These are phyloP conservation scores for Tragelaphus imberbis DNA, from an alignment of 2,113 vertebrate species.

Conservation along the genomic window DNA sequence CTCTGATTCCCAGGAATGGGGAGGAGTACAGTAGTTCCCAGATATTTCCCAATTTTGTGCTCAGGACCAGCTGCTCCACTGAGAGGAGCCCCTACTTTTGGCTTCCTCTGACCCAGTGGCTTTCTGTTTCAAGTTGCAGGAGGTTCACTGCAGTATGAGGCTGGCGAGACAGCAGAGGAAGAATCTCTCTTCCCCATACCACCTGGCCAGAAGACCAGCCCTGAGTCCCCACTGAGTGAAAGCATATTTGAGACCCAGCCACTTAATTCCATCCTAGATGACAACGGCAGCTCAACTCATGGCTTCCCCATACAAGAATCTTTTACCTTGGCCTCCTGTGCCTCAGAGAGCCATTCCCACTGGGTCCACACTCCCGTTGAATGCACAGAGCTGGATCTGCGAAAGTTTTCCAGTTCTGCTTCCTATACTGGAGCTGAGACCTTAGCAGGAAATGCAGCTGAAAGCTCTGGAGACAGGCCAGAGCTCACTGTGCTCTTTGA, in stretches of 20 bases:
- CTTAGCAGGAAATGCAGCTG: background rate
- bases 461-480: background rate
- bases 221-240: constrained; percentile 59
- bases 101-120: accelerated
- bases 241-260: constrained; percentile 55
- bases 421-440: constrained; percentile 42
- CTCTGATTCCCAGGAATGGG: background rate
- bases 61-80: background rate
- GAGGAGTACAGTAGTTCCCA: background rate
- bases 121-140: constrained; percentile 63
- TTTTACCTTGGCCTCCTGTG: constrained; percentile 75
- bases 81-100: background rate
- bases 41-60: background rate
- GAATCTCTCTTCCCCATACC: constrained; percentile 63
- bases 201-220: background rate
- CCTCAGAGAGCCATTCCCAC: constrained; percentile 74
- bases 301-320: constrained; percentile 47
- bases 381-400: constrained; percentile 86
- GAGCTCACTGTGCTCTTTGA: background rate
- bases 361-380: constrained; percentile 81
- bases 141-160: constrained; percentile 64
- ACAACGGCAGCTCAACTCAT: background rate
- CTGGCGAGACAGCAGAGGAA: constrained; percentile 30
- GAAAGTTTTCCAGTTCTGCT: constrained; percentile 71
- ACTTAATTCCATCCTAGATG: constrained; percentile 47